These are phyloP conservation scores for Microplitis manilae DNA, from an alignment of 2,888 invertebrate genomes.

Conservation along the genomic window DNA sequence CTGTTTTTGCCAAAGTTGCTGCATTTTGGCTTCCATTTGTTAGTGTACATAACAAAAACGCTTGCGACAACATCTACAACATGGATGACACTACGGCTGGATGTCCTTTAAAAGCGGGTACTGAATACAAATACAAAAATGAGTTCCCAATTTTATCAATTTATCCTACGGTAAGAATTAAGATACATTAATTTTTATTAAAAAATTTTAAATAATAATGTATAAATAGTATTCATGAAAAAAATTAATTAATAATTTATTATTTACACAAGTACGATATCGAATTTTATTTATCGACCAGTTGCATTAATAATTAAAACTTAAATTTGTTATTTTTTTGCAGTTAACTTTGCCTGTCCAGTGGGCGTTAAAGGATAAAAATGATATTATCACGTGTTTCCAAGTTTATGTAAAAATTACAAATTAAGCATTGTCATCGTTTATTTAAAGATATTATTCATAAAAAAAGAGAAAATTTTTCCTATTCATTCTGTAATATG, in stretches of 20 bases:
- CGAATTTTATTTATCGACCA: no score
- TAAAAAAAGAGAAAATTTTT: background rate
- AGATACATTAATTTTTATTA: constrained; percentile 51
- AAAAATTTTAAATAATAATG: constrained; percentile 70
- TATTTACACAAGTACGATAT: no score
- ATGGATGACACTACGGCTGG: constrained; percentile 75
- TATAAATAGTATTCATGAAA: no score
- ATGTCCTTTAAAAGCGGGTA: constrained; percentile 81
- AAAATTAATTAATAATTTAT: no score
- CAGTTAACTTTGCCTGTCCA: no score
- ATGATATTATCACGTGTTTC: constrained; percentile 76
- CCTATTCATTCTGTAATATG: background rate
- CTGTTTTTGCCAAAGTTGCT: constrained; percentile 77
- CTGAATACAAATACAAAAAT: constrained; percentile 81
- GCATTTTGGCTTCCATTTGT: constrained; percentile 81
- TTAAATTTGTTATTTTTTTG: no score
- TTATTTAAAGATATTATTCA: background rate
- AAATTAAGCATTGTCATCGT: constrained; percentile 32
- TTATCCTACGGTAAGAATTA: constrained; percentile 74
- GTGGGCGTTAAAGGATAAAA: constrained; percentile 71
- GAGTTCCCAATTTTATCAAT: constrained; percentile 74
- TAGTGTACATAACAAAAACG: constrained; percentile 81
- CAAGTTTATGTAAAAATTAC: constrained; percentile 78
- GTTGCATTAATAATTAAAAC: no score
- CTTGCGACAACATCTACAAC: constrained; percentile 78